Evolutionary conservation across 2,797 vertebrate species (phyloP).

Genomic region (Argya squamiceps): DNA sequence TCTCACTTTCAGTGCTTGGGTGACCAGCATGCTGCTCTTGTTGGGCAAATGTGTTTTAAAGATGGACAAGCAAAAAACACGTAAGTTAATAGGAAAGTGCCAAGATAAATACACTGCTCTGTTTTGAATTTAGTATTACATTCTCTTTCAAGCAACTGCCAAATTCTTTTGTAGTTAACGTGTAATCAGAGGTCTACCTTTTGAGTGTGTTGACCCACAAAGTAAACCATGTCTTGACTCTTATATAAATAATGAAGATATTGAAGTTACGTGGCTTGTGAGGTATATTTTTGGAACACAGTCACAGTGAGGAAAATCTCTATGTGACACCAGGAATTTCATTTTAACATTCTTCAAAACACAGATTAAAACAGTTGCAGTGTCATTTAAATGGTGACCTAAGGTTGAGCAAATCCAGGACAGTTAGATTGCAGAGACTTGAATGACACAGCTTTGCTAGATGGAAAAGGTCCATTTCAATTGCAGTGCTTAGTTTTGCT

Average conservation of each 20-base stretch:
- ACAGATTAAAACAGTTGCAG: neutral
- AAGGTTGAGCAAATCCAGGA: neutral
- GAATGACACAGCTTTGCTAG: neutral
- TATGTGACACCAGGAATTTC: neutral
- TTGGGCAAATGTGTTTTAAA: constrained; percentile 97
- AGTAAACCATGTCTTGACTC: neutral
- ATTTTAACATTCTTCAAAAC: neutral
- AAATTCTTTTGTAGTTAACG: neutral
- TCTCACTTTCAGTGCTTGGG: constrained; percentile 89
- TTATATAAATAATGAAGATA: neutral
- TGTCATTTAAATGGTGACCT: neutral
- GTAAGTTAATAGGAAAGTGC: constrained; percentile 72
- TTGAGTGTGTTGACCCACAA: neutral
- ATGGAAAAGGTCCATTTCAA: neutral
- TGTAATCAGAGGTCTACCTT: neutral
- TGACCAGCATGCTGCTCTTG: constrained; percentile 96
- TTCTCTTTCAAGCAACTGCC: neutral
- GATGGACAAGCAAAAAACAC: constrained; percentile 98
- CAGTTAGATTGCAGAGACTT: neutral
- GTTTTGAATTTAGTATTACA: neutral
- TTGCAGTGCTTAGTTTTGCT: neutral
- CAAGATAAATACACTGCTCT: neutral
- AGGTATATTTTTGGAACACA: neutral
- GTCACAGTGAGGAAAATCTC: neutral
- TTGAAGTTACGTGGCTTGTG: neutral